Conservation (phyloP, 2,797 vertebrate species). For the Sebastes dallii region DNA sequence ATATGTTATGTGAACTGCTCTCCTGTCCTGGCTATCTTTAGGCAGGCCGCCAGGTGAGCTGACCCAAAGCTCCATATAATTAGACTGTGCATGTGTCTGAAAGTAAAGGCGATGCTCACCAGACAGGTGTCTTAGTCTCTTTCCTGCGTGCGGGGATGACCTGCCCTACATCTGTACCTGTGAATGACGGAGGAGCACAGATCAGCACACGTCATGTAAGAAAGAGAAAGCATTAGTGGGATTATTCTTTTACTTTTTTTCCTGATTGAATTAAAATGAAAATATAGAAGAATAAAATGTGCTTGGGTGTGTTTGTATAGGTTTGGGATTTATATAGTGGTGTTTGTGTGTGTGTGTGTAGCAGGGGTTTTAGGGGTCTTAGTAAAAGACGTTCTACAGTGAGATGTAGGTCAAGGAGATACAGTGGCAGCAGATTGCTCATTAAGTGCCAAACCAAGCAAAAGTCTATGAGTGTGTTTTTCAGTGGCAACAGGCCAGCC, state of each 20-base stretch:
- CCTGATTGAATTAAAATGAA: background rate
- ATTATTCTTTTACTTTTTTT: background rate
- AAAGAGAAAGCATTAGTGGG: background rate
- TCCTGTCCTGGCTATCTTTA: conserved; percentile 25
- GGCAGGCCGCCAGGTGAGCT: conserved; percentile 18
- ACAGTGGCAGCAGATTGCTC: conserved; percentile 80
- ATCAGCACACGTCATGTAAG: background rate
- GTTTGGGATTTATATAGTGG: background rate
- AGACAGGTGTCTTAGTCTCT: conserved; percentile 70
- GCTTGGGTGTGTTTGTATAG: background rate
- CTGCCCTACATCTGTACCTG: conserved; percentile 66
- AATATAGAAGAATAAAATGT: background rate
- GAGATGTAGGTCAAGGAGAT: conserved; percentile 80
- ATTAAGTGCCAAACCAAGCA: conserved; percentile 82
- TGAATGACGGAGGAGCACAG: background rate
- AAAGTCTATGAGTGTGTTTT: conserved; percentile 80
- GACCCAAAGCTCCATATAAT: conserved; percentile 6
- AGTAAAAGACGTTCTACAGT: conserved; percentile 45
- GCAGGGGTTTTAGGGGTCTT: conserved; percentile 31
- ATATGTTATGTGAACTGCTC: conserved; percentile 30
- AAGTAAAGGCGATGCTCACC: conserved; percentile 53
- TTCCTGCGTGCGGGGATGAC: conserved; percentile 37
- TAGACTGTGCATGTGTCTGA: conserved; percentile 28
- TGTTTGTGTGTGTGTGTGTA: conserved; percentile 14
- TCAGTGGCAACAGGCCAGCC: conserved; percentile 75